Conservation (phyloP, 92 coral and sea anemone species). For the Nematostella vectensis region DNA sequence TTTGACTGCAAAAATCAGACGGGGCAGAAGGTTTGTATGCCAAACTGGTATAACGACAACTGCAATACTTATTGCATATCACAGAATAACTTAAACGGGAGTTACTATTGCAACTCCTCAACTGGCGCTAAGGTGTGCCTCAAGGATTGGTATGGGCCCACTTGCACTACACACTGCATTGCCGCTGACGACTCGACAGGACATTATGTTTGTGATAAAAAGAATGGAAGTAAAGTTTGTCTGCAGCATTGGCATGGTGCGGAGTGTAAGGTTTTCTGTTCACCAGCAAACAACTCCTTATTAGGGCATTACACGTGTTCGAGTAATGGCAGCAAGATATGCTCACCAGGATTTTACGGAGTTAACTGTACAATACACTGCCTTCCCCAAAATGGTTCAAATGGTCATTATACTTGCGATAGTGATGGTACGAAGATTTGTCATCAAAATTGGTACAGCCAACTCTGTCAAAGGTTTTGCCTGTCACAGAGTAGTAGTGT, state of each 20-base stretch:
- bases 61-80: conserved; percentile 21
- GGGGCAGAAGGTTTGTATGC: conserved; percentile 23
- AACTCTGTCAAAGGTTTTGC: conserved; percentile 30
- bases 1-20: conserved; percentile 12
- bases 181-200: conserved; percentile 50
- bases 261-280: conserved; percentile 37
- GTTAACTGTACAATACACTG: conserved; percentile 46
- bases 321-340: conserved; percentile 21
- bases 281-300: conserved; percentile 25
- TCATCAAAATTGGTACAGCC: conserved; percentile 35
- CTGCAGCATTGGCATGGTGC: conserved; percentile 38
- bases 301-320: conserved; percentile 37
- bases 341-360: conserved; percentile 43
- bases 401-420: conserved; percentile 59
- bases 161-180: conserved; percentile 51
- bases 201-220: conserved; percentile 46
- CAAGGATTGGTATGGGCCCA: conserved; percentile 50
- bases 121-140: conserved; percentile 40
- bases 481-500: conserved; percentile 22
- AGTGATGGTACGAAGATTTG: conserved; percentile 48
- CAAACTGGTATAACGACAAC: conserved; percentile 23
- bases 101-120: conserved; percentile 6
- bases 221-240: conserved; percentile 38
- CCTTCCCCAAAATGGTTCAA: conserved; percentile 24
- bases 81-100: conserved; percentile 21